Evolutionary conservation across 2,113 vertebrate species (phyloP).

Genomic region (Brachirus orientalis): DNA sequence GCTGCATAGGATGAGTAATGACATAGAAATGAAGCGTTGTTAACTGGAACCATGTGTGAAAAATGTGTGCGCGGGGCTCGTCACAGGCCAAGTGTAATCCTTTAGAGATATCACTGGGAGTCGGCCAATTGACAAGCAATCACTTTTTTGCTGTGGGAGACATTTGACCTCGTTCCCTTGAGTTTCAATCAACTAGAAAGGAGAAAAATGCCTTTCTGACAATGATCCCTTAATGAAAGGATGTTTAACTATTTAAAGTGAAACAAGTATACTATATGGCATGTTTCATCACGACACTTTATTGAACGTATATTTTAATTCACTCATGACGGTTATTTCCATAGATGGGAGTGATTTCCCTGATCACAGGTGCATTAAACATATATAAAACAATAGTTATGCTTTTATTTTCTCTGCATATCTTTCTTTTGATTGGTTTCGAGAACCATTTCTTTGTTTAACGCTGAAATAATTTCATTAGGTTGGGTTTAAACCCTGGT

Average conservation of each 20-base stretch:
- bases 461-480: slow-evolving; percentile 23
- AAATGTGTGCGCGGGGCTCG: slow-evolving; percentile 32
- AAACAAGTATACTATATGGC: no score
- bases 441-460: neutral
- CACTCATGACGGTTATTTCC: no score
- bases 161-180: slow-evolving; percentile 27
- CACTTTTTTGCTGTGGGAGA: slow-evolving; percentile 26
- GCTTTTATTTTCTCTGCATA: no score
- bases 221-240: slow-evolving; percentile 1
- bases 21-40: slow-evolving; percentile 6
- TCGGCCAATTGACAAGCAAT: slow-evolving; percentile 15
- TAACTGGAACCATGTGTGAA: slow-evolving; percentile 70
- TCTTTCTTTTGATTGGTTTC: neutral
- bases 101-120: slow-evolving; percentile 36
- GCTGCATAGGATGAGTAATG: slow-evolving; percentile 51
- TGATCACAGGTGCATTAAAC: no score
- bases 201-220: slow-evolving; percentile 15
- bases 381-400: no score
- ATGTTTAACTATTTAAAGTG: slow-evolving; percentile 24
- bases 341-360: no score
- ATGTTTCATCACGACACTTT: no score
- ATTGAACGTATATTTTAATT: no score
- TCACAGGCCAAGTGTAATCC: slow-evolving; percentile 28
- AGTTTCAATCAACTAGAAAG: slow-evolving; percentile 15
- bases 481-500: neutral